These are phyloP conservation scores for Apogon hyalosoma DNA, from an alignment of 2,797 vertebrate species.

Conservation along the genomic window DNA sequence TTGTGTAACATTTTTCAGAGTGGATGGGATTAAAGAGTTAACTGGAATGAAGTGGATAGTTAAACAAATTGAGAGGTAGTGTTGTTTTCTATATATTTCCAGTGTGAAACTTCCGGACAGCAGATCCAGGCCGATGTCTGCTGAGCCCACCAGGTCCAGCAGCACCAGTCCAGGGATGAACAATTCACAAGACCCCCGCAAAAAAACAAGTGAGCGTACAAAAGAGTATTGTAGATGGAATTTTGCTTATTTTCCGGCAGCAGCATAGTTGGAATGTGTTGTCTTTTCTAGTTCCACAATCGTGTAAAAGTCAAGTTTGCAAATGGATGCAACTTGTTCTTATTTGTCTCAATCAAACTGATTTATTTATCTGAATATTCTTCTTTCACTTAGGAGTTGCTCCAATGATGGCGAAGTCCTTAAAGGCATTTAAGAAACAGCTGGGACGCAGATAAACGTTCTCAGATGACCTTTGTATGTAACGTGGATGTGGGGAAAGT, in stretches of 20 bases:
- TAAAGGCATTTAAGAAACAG: constrained; percentile 87
- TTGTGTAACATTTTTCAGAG: not conserved
- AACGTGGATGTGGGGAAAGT: constrained; percentile 30
- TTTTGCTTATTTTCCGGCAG: not conserved
- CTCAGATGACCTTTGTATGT: constrained; percentile 20
- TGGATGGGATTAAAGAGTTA: not conserved
- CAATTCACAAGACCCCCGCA: constrained; percentile 81
- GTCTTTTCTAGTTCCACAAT: not conserved
- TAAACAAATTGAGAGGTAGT: not conserved
- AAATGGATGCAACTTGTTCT: not conserved
- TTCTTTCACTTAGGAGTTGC: constrained; percentile 82
- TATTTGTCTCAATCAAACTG: too few species aligned
- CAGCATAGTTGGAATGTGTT: too few species aligned
- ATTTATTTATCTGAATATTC: constrained; percentile 12
- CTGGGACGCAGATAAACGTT: constrained; percentile 78
- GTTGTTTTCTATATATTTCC: not conserved
- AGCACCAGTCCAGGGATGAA: constrained; percentile 49
- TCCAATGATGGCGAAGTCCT: constrained; percentile 91
- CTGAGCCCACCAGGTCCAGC: constrained; percentile 60
- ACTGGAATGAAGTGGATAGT: not conserved
- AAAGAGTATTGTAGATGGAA: not conserved
- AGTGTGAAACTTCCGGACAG: constrained; percentile 75
- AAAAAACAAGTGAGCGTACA: constrained; percentile 86
- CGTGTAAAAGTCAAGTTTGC: not conserved
- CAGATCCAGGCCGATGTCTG: constrained; percentile 53